These are phyloP conservation scores for Noctilio leporinus DNA, from an alignment of 2,113 vertebrate genomes.

Conservation along the genomic window DNA sequence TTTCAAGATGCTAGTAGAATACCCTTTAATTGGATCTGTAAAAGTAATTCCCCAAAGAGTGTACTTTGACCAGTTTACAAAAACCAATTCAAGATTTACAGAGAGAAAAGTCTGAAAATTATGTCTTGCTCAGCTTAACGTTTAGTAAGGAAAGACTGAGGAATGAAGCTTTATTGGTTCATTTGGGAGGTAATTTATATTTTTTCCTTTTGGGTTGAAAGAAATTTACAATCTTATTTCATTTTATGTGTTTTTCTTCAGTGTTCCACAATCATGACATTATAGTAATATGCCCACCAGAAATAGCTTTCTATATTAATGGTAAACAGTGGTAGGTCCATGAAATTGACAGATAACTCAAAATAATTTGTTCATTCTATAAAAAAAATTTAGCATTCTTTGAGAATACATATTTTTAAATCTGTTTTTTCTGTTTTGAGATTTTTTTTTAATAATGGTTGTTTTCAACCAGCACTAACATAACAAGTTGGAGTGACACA, in stretches of 20 bases:
- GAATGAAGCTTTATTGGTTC: not conserved
- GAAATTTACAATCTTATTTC: not conserved
- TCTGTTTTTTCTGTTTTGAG: not conserved
- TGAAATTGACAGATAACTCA: not conserved
- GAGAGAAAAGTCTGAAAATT: not conserved
- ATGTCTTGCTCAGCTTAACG: not conserved
- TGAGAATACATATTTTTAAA: not conserved
- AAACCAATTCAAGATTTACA: not conserved
- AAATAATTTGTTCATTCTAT: not conserved
- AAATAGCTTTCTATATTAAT: not conserved
- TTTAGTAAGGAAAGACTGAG: not conserved
- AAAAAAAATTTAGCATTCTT: not conserved
- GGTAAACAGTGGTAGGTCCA: not conserved
- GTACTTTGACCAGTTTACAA: not conserved
- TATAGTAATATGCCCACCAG: not conserved
- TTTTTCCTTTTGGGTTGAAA: not conserved
- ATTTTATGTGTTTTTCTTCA: not conserved
- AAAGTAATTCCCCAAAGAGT: conserved; percentile 21
- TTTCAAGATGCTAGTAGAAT: not conserved
- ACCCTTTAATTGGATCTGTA: conserved; percentile 41
- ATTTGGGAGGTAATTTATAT: not conserved
- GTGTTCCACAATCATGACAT: not conserved
- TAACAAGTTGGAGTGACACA: not conserved
- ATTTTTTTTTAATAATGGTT: not conserved
- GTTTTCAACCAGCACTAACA: not conserved